Conservation (phyloP, 2,797 vertebrate species). For the Orestias chungarensis region DNA sequence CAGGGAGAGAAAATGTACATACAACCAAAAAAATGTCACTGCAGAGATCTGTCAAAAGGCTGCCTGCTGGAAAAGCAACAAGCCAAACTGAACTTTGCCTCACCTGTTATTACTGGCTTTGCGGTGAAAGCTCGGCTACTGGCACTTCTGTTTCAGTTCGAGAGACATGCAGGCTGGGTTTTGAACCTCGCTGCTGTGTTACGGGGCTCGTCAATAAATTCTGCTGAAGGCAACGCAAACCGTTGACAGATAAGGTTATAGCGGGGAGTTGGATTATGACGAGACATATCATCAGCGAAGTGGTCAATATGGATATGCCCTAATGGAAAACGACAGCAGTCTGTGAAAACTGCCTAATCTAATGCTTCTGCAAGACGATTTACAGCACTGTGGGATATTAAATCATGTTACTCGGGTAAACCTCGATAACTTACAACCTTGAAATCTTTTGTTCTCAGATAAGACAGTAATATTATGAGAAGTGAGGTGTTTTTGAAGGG, state of each 20-base stretch:
- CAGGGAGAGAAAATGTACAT: conserved; percentile 31
- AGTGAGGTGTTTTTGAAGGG: neutral
- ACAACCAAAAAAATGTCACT: conserved; percentile 43
- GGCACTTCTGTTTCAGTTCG: conserved; percentile 29
- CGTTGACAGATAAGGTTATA: conserved; percentile 31
- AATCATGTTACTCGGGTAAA: neutral
- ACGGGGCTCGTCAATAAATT: conserved; percentile 35
- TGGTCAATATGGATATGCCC: conserved; percentile 7
- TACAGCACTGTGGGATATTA: neutral
- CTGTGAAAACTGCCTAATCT: neutral
- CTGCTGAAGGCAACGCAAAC: conserved; percentile 31
- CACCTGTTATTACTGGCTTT: conserved; percentile 13
- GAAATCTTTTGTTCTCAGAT: neutral
- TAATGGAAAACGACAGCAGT: neutral
- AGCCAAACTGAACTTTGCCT: conserved; percentile 36
- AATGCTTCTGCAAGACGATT: neutral
- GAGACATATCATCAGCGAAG: conserved; percentile 14
- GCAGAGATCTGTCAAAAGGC: conserved; percentile 39
- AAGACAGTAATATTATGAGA: neutral
- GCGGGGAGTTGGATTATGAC: conserved; percentile 26
- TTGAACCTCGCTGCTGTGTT: conserved; percentile 17
- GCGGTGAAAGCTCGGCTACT: conserved; percentile 18
- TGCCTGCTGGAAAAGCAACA: conserved; percentile 39
- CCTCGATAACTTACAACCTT: neutral
- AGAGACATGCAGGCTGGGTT: conserved; percentile 9